A percentile compares a stretch with the other conserved stretches of the same genome.
phyloP scores from a whole-genome alignment of 2,797 vertebrate species.

The Myiotriccus ornatus region DNA sequence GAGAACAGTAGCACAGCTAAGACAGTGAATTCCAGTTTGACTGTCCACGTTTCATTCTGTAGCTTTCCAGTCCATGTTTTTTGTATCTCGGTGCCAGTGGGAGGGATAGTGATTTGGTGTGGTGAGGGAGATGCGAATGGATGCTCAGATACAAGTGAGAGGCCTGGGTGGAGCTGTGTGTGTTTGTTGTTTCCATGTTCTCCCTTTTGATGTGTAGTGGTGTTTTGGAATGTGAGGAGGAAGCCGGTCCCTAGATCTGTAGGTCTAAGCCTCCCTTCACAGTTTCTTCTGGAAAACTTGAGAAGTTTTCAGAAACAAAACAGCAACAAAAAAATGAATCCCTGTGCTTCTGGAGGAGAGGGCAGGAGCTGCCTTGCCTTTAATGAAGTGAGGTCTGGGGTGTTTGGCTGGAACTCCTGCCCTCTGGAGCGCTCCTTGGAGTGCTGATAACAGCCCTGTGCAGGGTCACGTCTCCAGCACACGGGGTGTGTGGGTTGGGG shows the following conservation, averaged over 20 bases:
- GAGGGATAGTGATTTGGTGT: not conserved
- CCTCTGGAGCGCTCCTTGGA: not conserved
- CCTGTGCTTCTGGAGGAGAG: not conserved
- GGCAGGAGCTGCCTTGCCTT: not conserved
- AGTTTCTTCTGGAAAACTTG: not conserved
- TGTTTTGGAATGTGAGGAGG: not conserved
- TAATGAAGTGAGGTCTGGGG: not conserved
- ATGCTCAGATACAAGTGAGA: not conserved
- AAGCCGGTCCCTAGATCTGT: not conserved
- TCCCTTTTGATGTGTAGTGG: not conserved
- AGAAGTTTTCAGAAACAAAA: not conserved
- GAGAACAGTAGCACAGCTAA: not conserved
- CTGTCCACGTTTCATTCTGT: not conserved
- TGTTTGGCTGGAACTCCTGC: not conserved
- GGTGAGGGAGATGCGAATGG: not conserved
- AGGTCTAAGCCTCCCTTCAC: not conserved
- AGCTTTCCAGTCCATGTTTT: not conserved
- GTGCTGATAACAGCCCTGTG: not conserved
- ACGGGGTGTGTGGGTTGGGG: not conserved
- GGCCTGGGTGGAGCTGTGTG: not conserved
- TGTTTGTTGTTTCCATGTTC: not conserved
- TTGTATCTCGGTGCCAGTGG: not conserved
- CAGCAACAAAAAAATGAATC: too few species aligned
- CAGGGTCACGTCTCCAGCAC: not conserved
- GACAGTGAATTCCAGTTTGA: not conserved